These are phyloP conservation scores for Prinia subflava DNA, from an alignment of 2,113 vertebrate genomes.

Conservation along the genomic window DNA sequence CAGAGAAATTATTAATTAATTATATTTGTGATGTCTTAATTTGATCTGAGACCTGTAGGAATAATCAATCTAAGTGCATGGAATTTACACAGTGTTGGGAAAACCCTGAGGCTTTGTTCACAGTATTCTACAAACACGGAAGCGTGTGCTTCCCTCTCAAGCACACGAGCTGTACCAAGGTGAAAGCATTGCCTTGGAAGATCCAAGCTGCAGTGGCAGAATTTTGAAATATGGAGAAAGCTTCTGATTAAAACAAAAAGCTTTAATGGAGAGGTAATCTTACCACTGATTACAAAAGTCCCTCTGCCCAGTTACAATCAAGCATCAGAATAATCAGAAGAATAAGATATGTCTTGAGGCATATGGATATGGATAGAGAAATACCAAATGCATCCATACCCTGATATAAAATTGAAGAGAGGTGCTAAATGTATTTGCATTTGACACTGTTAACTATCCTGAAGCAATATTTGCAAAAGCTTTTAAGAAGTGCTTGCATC, in stretches of 20 bases:
- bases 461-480: neutral
- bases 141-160: neutral
- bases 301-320: neutral
- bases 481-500: neutral
- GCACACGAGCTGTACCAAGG: accelerated
- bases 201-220: neutral
- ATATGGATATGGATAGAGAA: neutral
- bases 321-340: neutral
- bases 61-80: neutral
- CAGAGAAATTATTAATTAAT: neutral
- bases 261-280: neutral
- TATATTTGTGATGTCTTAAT: neutral
- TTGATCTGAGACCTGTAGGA: neutral
- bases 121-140: neutral
- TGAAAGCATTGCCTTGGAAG: neutral
- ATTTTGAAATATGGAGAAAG: neutral
- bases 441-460: neutral
- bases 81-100: neutral
- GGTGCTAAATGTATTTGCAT: neutral
- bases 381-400: neutral
- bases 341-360: neutral
- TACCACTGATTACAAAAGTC: neutral
- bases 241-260: neutral
- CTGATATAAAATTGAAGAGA: neutral
- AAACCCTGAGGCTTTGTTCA: neutral